phyloP scores from a whole-genome alignment of 2,888 invertebrate species.

The Tetragonisca angustula region DNA sequence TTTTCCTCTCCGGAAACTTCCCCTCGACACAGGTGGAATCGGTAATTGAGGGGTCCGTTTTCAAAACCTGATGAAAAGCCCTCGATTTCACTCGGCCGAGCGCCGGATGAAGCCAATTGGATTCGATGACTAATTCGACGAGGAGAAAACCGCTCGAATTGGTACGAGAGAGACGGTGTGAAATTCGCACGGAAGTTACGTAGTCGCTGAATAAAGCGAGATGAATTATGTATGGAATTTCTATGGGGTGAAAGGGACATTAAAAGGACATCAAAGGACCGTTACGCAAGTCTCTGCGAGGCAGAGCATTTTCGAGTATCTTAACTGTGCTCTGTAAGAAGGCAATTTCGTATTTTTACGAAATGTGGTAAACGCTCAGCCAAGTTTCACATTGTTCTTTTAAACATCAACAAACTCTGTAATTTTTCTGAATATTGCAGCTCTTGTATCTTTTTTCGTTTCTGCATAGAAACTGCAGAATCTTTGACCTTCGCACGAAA shows the following conservation, averaged over 20 bases:
- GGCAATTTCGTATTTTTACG: too few relatives aligned
- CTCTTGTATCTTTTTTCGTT: too few relatives aligned
- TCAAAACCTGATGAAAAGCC: slow-evolving; percentile 12
- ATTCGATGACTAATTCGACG: not conserved
- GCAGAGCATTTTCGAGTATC: not conserved
- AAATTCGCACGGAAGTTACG: not conserved
- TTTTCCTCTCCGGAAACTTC: slow-evolving; percentile 10
- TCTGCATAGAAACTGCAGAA: too few relatives aligned
- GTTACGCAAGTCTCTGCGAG: too few relatives aligned
- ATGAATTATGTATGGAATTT: not conserved
- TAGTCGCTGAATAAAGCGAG: not conserved
- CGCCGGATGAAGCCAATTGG: not conserved
- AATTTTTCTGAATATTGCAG: too few relatives aligned
- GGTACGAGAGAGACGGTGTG: not conserved
- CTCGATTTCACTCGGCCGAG: slow-evolving; percentile 11
- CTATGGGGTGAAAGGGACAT: not conserved
- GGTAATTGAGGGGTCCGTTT: slow-evolving; percentile 18
- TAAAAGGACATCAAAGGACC: not conserved
- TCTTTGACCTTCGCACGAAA: too few relatives aligned
- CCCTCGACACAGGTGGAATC: not conserved
- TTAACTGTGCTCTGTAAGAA: not conserved
- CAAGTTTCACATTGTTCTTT: too few relatives aligned
- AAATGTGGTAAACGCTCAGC: not conserved
- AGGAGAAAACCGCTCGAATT: slow-evolving; percentile 5
- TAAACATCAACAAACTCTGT: too few relatives aligned